Evolutionary conservation across 2,888 invertebrate genomes (phyloP).

Genomic region (Disparrhopalites patrizii): DNA sequence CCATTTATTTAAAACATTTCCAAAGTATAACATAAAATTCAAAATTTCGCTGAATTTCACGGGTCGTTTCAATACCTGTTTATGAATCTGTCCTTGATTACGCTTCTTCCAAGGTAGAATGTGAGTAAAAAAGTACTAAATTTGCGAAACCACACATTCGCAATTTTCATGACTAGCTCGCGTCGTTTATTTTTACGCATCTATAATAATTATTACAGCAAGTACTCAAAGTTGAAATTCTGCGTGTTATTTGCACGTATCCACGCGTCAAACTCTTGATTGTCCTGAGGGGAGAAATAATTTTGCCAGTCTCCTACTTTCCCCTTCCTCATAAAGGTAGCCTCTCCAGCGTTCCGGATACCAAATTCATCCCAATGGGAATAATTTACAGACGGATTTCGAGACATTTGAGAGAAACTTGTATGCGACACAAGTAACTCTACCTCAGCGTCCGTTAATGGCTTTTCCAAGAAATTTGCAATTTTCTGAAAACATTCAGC

Average conservation of each 20-base stretch:
- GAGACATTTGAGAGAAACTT: conserved; percentile 54
- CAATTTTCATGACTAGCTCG: too few relatives aligned
- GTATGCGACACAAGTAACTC: conserved; percentile 52
- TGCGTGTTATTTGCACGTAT: conserved; percentile 32
- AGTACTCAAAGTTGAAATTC: conserved; percentile 35
- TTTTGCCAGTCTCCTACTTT: conserved; percentile 54
- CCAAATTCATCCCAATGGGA: conserved; percentile 53
- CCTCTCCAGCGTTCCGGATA: conserved; percentile 51
- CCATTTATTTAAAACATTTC: too few relatives aligned
- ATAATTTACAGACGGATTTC: conserved; percentile 52
- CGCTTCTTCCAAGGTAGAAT: too few relatives aligned
- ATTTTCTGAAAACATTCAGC: conserved; percentile 52
- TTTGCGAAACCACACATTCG: too few relatives aligned
- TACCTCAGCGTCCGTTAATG: conserved; percentile 46
- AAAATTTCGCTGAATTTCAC: too few relatives aligned
- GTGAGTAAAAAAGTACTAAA: too few relatives aligned
- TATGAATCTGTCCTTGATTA: too few relatives aligned
- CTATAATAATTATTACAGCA: too few relatives aligned
- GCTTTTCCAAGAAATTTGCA: conserved; percentile 51
- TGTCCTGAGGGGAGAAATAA: conserved; percentile 52
- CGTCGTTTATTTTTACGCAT: too few relatives aligned
- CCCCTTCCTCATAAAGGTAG: conserved; percentile 54
- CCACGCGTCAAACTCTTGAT: conserved; percentile 51
- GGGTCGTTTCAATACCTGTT: too few relatives aligned
- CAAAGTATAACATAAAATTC: too few relatives aligned